phyloP scores from a whole-genome alignment of 53 echinoderm and acorn worm species.

The Echinarachnius parma region DNA sequence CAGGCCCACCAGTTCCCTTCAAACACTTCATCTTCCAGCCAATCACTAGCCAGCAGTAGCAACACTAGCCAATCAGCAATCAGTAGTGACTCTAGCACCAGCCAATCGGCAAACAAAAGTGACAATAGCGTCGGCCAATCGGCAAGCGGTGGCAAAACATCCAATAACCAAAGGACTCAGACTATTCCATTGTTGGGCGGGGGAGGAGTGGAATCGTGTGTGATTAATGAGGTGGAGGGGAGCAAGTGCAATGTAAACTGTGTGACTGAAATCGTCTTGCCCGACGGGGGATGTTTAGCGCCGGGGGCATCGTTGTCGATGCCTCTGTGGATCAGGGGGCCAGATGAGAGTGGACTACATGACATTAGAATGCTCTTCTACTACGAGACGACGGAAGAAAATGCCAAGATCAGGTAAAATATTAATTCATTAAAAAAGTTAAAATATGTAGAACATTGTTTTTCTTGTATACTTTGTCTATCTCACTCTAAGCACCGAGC shows the following conservation, averaged over 20 bases:
- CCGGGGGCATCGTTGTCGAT: constrained; percentile 70
- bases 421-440: no score
- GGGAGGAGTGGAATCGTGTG: constrained; percentile 43
- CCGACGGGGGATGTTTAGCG: constrained; percentile 52
- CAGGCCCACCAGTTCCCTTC: constrained; percentile 30
- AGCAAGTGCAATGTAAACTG: constrained; percentile 77
- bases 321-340: constrained; percentile 92
- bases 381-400: constrained; percentile 90
- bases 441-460: no score
- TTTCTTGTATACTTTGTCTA: no score
- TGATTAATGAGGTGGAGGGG: constrained; percentile 28
- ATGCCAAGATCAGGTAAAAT: constrained; percentile 82
- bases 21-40: constrained; percentile 46
- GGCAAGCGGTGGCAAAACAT: neutral
- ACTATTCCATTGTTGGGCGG: constrained; percentile 65
- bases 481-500: no score
- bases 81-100: constrained; percentile 22
- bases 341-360: constrained; percentile 85
- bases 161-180: constrained; percentile 29
- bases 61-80: neutral
- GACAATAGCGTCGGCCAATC: constrained; percentile 26
- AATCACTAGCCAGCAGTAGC: constrained; percentile 51
- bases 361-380: constrained; percentile 93
- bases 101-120: neutral
- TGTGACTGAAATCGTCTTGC: constrained; percentile 80